Evolutionary conservation across 2,113 vertebrate species (phyloP), one percentile per base, ranked within the genome.

Genomic region (Cepphus grylle): DNA sequence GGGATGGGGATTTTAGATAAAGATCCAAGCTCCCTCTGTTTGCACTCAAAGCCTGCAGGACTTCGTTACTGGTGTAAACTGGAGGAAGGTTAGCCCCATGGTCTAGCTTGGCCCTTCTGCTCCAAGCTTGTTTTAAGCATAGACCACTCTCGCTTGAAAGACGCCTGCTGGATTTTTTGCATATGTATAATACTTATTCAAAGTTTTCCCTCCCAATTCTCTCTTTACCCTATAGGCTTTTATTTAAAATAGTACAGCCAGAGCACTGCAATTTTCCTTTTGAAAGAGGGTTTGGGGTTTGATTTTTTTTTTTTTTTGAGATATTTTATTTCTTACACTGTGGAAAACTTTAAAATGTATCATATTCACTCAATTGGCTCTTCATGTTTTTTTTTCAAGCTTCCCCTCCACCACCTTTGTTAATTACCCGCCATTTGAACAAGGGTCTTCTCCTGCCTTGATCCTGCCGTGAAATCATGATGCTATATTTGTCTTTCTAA

Each of bases 401-500:
- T 81, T 94, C 84, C 91, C 81, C 89, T 95, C 82, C 53, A 80
- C 19, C 78, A 96, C 91, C 87, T 95, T 82, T 88, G 88, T 94
- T 95, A 97, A 96, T 95, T 95, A 87, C 74, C 47, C 50, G 0
- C 47, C 84, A 93, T 94, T 87, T 91, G 95, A 96, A 95, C 89
- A 90, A 86, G 55, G 91, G 93, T 95, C 94, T 94, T 94, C 91
- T 95, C 91, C 84, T 73, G 62, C 89, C 96, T 95, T 95, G 91
- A 97, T 94, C 93, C 74, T 85, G 89, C 95, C 38, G 1, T 96
- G 97, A 96, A 97, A 96, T 95, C 93, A 94, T 43, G 16, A 94
- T 85, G 94, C 81, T 95, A 25, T 95, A 88, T 96, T 97, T 97
- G 95, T 97, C 96, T 95, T 95, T 91, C 94, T 88, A 96, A 96